Base-by-base conservation (phyloP, 2,888 invertebrate species). In the Creontiades dilutus region DNA sequence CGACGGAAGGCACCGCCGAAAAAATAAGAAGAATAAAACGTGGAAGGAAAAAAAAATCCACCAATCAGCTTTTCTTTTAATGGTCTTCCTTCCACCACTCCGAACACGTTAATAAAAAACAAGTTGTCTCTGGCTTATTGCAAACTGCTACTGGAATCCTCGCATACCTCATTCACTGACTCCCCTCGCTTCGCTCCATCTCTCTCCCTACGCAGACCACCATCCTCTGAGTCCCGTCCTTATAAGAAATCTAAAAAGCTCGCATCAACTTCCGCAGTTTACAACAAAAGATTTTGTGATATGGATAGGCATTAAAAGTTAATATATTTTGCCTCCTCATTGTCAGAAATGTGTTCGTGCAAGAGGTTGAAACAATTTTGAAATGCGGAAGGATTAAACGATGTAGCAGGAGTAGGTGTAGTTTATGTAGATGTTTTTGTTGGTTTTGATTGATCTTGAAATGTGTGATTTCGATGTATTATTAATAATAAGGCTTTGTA, bases 51-150 rank as follows among this genome's bases (percentile, higher is more conserved):
- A 23, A 68, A 78, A 78, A 78, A 78, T 47, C 82, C 52, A 19
- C 82, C 82, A 82, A 82, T 82, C 82, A 48, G 82, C 27, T 27
- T 52, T 82, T 82, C 82, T 82, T 82, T 82, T 47, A 82, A 82
- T 82, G 82, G 82, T 52, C 82, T 52, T 68, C 19, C 27, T 52
- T 19, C 68, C 48, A 52, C 48, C 82, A 82, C 19, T 23, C 52
- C 52, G 48, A 23, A 52, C 82, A 52, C 19, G 47, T 82, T 82
- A 52, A 82, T 52, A 48, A 82, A 47, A 82, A 68, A 23, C 68
- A 68, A 28, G 47, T 82, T 82, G 82, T 46, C 48, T 82, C 68
- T 48, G 52, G 46, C 52, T 82, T 82, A 82, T 52, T 82, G 52
- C 47, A 16, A 78, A 47, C 46, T 37, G 78, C 78, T 78, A 78